Evolutionary conservation across 2,113 vertebrate species (phyloP), one percentile per base, ranked within the genome.

Genomic region (Azemiops feae): DNA sequence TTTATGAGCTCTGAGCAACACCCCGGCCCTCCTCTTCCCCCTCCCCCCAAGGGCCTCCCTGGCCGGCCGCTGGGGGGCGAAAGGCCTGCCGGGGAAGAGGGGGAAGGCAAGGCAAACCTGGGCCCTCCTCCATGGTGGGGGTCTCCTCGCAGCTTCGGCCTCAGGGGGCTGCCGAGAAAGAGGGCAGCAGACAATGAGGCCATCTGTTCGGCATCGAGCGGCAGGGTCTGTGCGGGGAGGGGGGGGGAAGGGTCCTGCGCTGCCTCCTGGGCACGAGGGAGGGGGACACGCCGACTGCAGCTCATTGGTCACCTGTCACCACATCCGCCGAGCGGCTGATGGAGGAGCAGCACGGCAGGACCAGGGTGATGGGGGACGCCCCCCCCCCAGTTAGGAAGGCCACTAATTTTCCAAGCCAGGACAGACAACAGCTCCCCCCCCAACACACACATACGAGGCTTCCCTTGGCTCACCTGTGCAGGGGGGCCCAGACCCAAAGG

Each of bases 301-400:
- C 95, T 94, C 95, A 97, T 96, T 97, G 97, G 96, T 95, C 93
- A 97, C 96, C 96, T 97, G 97, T 95, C 97, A 96, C 47, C 95
- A 92, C 89, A 89, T 94, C 88, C 93, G 3, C 58, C 1, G 93
- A 95, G 96, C 47, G 23, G 94, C 90, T 95, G 60, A 57, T 1
- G 92, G 27, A 95, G 94, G 93, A 47, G 45, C n/a, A n/a, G 85
- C 58, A 30, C 11, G 34, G 12, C 16, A 30, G 11, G 12, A 16
- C 47, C 7, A 0, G 43, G 54, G 20, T 9, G 2, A 2, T 2
- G 45, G 43, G 43, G 22, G 18, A 1, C 3, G 22, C 88, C 39
- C 39, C 0, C 4, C 23, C 53, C 53, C 14, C 0, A n/a, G n/a
- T 54, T 18, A 54, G 53, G 53, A 58, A 25, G 57, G 57, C 23